phyloP scores from a whole-genome alignment of 2,113 vertebrate species.

The Proterorhinus semilunaris region DNA sequence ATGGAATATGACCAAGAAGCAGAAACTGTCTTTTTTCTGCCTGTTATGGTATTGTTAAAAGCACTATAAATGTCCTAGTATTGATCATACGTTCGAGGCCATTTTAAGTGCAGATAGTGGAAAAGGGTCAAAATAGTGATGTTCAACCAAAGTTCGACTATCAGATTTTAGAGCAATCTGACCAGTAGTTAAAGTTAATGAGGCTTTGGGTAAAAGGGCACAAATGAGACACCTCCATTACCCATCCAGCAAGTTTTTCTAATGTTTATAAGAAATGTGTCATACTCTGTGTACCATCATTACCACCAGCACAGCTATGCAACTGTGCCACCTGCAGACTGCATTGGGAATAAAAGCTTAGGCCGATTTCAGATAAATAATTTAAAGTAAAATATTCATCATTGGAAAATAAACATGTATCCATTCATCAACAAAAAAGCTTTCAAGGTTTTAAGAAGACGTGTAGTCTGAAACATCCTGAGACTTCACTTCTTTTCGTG shows the following conservation, averaged over 20 bases:
- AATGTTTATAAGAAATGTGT: not conserved
- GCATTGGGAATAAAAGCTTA: not conserved
- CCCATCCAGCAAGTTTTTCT: constrained; percentile 56
- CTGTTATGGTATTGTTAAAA: not conserved
- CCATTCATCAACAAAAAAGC: no score
- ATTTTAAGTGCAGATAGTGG: not conserved
- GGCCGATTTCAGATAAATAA: not conserved
- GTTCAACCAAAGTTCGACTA: constrained; percentile 37
- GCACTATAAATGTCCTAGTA: not conserved
- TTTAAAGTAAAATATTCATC: no score
- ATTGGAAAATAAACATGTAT: no score
- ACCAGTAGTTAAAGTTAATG: constrained; percentile 43
- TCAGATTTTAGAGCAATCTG: constrained; percentile 39
- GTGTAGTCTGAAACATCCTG: no score
- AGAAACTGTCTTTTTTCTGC: not conserved
- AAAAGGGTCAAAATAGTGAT: not conserved
- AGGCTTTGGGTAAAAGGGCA: constrained; percentile 24
- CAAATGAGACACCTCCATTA: constrained; percentile 4
- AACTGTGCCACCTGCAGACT: constrained; percentile 8
- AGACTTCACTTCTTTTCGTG: no score
- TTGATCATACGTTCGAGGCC: constrained; percentile 18
- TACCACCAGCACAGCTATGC: not conserved
- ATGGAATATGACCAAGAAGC: constrained; percentile 7
- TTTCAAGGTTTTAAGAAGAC: no score
- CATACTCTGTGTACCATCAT: not conserved